These are phyloP conservation scores for Camptogramma bilineatum DNA, from an alignment of 2,888 invertebrate species.

Conservation along the genomic window DNA sequence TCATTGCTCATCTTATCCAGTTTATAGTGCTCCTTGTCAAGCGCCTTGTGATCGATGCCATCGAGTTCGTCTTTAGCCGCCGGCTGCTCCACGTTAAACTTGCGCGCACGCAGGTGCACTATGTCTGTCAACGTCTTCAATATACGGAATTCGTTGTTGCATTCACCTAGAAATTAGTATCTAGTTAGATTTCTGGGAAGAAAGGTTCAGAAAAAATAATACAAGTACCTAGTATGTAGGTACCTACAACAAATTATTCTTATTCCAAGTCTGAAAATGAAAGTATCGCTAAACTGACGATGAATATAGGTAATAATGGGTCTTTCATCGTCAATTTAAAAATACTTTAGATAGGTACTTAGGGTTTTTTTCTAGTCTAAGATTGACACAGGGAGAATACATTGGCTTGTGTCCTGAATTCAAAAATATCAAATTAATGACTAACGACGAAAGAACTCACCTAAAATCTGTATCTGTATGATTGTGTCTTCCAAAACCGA, in stretches of 20 bases:
- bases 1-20: slow-evolving; percentile 66
- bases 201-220: background rate
- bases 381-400: too few relatives aligned
- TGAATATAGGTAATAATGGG: too few relatives aligned
- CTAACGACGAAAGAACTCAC: slow-evolving; percentile 35
- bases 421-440: background rate
- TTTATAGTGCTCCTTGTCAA: slow-evolving; percentile 60
- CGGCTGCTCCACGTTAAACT: slow-evolving; percentile 56
- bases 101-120: slow-evolving; percentile 50
- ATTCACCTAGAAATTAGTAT: slow-evolving; percentile 50
- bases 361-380: too few relatives aligned
- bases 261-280: too few relatives aligned
- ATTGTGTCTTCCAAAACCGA: slow-evolving; percentile 50
- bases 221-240: background rate
- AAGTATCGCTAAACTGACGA: too few relatives aligned
- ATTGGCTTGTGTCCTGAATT: too few relatives aligned
- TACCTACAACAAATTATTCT: too few relatives aligned
- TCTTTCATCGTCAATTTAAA: too few relatives aligned
- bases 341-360: too few relatives aligned
- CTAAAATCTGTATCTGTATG: slow-evolving; percentile 44
- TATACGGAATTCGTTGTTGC: slow-evolving; percentile 59
- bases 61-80: slow-evolving; percentile 53
- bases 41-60: slow-evolving; percentile 52
- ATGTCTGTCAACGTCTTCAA: slow-evolving; percentile 55
- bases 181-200: background rate